phyloP scores from a whole-genome alignment of 2,113 vertebrate genomes.

The Jaculus jaculus region DNA sequence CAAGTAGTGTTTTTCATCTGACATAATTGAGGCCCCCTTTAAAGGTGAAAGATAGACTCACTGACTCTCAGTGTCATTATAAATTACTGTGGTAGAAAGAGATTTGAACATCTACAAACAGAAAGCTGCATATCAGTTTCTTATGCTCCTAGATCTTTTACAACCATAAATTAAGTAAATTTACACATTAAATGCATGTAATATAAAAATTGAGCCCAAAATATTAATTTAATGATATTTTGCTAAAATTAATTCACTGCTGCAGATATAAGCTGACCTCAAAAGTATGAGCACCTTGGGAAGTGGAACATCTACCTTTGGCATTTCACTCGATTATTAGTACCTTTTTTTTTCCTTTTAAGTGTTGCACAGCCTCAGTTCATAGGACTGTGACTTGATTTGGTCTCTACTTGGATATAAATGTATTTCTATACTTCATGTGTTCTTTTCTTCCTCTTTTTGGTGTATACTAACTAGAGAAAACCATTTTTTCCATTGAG shows the following conservation, averaged over 20 bases:
- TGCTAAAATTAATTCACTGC: not conserved
- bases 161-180: not conserved
- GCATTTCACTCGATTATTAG: not conserved
- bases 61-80: not conserved
- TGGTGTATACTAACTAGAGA: not conserved
- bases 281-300: not conserved
- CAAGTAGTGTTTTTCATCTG: not conserved
- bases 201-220: not conserved
- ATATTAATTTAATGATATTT: constrained; percentile 4
- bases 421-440: not conserved
- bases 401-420: not conserved
- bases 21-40: not conserved
- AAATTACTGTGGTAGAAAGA: constrained; percentile 9
- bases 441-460: not conserved
- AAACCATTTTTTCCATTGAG: not conserved
- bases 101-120: not conserved
- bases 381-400: not conserved
- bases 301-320: not conserved
- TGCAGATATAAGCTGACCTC: not conserved
- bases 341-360: not conserved
- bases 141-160: not conserved
- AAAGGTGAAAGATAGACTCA: not conserved
- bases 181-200: not conserved
- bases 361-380: not conserved
- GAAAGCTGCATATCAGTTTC: not conserved